phyloP scores from a whole-genome alignment of 2,113 vertebrate genomes.

The Bufo bufo region DNA sequence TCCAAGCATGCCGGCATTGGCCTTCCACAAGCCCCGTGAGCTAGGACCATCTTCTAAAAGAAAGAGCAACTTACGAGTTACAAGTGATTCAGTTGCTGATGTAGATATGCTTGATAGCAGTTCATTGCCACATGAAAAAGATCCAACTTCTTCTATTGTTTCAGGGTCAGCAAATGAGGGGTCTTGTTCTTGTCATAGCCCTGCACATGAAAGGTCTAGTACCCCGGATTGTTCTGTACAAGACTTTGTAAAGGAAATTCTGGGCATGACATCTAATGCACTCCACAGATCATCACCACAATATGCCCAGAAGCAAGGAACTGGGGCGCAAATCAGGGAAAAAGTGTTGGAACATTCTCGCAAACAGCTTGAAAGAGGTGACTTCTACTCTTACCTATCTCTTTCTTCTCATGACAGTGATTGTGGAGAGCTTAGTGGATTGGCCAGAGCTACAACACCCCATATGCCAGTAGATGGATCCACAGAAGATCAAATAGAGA shows the following conservation, averaged over 20 bases:
- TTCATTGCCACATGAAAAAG: slow-evolving; percentile 63
- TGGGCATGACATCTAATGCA: slow-evolving; percentile 89
- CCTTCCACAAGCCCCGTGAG: slow-evolving; percentile 52
- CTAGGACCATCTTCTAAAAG: slow-evolving; percentile 40
- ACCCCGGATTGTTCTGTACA: slow-evolving; percentile 82
- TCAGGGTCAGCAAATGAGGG: slow-evolving; percentile 52
- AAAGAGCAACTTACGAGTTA: slow-evolving; percentile 50
- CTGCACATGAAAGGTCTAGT: slow-evolving; percentile 69
- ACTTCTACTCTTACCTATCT: slow-evolving; percentile 97
- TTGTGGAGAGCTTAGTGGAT: slow-evolving; percentile 92
- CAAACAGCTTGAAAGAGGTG: slow-evolving; percentile 87
- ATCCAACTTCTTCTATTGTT: slow-evolving; percentile 57
- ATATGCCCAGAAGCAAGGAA: slow-evolving; percentile 75
- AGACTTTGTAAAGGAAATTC: slow-evolving; percentile 93
- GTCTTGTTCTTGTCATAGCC: slow-evolving; percentile 75
- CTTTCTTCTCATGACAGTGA: slow-evolving; percentile 98
- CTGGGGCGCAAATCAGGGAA: slow-evolving; percentile 87
- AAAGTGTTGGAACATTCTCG: slow-evolving; percentile 95
- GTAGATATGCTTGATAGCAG: slow-evolving; percentile 63
- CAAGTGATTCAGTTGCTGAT: slow-evolving; percentile 49
- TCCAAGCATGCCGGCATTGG: slow-evolving; percentile 55
- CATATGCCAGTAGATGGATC: slow-evolving; percentile 68
- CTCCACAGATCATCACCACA: slow-evolving; percentile 84
- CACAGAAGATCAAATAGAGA: slow-evolving; percentile 86
- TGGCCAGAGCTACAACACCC: slow-evolving; percentile 79